Base-by-base conservation (phyloP, 2,797 vertebrate species). In the Dendrocincla tyrannina region DNA sequence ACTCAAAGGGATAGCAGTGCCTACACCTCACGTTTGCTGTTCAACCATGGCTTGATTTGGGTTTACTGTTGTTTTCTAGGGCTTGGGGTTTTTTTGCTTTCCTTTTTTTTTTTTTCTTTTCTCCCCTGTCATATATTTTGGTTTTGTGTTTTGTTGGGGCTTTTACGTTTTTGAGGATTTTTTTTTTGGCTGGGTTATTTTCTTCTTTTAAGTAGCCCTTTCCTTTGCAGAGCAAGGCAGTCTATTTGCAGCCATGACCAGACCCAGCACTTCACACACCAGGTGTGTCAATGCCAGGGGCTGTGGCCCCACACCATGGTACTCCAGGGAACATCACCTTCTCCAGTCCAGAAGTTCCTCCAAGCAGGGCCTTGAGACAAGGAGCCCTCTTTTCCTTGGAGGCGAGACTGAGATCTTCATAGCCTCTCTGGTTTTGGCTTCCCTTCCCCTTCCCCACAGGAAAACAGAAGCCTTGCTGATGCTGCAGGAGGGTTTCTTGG, bases 251-350 rank as follows among this genome's bases (percentile, higher is more conserved):
- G 73, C 27, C 1, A 3, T 12, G 8, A 42, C 17, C 55, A 44
- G 39, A 35, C 6, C 17, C 41, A 46, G 46, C 23, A 27, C 8
- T 27, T 46, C 35, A 4, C 14, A 11, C 5, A 11, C 12, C 20
- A 14, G 5, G 1, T 30, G 28, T 64, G 23, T 25, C 28, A 11
- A 0, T 10, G 30, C 20, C 30, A 15, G 7, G 18, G 8, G 10
- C 62, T 49, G 49, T 1, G 2, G 42, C 10, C 39, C 19, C 22
- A 7, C 11, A 8, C 23, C 33, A 1, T 1, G 3, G 16, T 24
- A 9, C 27, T 35, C 52, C 24, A 17, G n/a, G 35, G 17, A 68
- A 7, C 13, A 0, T 7, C 2, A 1, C 13, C 14, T 62, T 42
- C 68, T 42, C 28, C 50, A n/a, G 22, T 17, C 46, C 44, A 5